Evolutionary conservation across 2,113 vertebrate species (phyloP), one percentile per base, ranked within the genome.

Genomic region (Zosterops lateralis): DNA sequence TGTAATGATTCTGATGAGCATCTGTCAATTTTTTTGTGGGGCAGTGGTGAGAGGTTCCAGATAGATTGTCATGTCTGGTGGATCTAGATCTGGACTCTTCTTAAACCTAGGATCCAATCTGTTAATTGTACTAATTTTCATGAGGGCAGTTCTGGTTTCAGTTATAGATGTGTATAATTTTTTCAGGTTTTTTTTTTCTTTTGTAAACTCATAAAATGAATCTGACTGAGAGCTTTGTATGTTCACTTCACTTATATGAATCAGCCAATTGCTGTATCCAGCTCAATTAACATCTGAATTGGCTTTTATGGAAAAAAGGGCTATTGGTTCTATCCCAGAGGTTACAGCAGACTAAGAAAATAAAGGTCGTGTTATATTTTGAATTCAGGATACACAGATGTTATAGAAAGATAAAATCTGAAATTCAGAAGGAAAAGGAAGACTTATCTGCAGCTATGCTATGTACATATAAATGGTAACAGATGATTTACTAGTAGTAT

Each of bases 231-330:
- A 77, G 47, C 82, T 67, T 5, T 72, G 31, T 66, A n/a, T 66
- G 77, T 85, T 93, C 62, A n/a, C 38, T 91, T 87, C 61, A 28
- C 36, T 84, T 57, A 8, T 5, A 20, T 61, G 68, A 81, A 61
- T 73, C 3, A 25, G 48, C 28, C 89, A 66, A 6, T 79, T 94
- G 66, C 67, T 77, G 22, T 57, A 76, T 74, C 82, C 84, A 93
- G 67, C 44, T 95, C 67, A 83, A 92, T 91, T 91, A 91, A 89
- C 82, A 70, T 85, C 75, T 87, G 85, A 91, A 95, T 91, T 89
- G 90, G 31, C 47, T 92, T 91, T 76, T 44, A 56, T 56, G 19
- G 17, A 61, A 34, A 67, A 54, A 60, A 70, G 57, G 8, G 15
- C 8, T 73, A n/a, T 38, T 91, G 58, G 26, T 85, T 87, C 40